Conservation (phyloP, 2,113 vertebrate species). For the Plecturocebus donacophilus region DNA sequence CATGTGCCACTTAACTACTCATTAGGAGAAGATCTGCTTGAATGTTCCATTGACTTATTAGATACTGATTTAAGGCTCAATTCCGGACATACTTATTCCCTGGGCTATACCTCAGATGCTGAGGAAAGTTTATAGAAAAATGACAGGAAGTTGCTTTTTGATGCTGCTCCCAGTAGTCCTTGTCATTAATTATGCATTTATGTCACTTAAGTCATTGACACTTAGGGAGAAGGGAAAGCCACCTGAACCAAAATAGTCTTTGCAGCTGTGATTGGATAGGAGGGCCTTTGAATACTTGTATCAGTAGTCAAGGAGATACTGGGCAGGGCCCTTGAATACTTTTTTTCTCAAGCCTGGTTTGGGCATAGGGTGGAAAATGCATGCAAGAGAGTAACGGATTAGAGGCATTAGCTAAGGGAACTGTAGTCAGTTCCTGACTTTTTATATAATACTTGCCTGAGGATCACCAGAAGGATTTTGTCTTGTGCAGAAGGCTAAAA, state of each 20-base stretch:
- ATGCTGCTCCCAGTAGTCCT: not conserved
- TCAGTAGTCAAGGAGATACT: not conserved
- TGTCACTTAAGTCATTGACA: not conserved
- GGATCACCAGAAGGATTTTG: not conserved
- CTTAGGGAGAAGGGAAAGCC: not conserved
- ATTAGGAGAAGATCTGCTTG: not conserved
- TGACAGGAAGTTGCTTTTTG: not conserved
- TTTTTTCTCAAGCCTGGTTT: not conserved
- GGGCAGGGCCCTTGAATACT: not conserved
- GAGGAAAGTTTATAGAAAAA: not conserved
- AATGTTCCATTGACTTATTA: not conserved
- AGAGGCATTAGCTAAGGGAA: not conserved
- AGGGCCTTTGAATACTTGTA: not conserved
- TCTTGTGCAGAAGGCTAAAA: constrained; percentile 57
- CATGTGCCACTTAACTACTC: not conserved
- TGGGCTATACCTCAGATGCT: not conserved
- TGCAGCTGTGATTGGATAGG: not conserved
- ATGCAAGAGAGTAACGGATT: not conserved
- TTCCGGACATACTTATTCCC: not conserved
- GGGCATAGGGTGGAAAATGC: not conserved
- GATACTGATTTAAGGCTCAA: constrained; percentile 5
- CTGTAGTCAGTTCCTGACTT: not conserved
- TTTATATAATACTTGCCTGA: constrained; percentile 33
- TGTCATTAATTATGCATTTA: not conserved
- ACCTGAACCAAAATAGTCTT: not conserved